Conservation (phyloP, 2,113 vertebrate species). For the Microcebus tavaratra region DNA sequence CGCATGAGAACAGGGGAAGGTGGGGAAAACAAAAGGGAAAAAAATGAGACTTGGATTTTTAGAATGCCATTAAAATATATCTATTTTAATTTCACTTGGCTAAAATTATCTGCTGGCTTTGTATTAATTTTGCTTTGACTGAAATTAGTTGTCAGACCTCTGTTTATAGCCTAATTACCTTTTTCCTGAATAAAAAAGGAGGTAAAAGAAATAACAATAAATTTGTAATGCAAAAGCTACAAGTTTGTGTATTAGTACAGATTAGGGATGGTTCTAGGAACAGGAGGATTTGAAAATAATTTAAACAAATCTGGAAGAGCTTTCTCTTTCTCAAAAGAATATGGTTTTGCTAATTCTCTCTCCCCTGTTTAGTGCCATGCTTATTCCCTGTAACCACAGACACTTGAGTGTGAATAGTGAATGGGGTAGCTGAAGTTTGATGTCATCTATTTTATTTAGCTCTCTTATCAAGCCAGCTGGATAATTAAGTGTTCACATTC, state of each 20-base stretch:
- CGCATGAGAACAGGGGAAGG: background rate
- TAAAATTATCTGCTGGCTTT: constrained; percentile 80
- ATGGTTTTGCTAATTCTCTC: background rate
- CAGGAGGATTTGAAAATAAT: constrained; percentile 11
- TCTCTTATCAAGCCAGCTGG: background rate
- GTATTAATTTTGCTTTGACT: constrained; percentile 83
- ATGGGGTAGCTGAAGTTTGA: background rate
- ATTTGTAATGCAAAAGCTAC: constrained; percentile 67
- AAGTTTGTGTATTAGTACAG: constrained; percentile 32
- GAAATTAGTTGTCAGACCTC: constrained; percentile 86
- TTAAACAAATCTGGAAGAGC: background rate
- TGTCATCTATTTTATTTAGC: background rate
- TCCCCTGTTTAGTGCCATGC: background rate
- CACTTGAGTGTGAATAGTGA: background rate
- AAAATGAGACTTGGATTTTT: constrained; percentile 48
- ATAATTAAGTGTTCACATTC: background rate
- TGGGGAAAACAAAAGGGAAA: background rate
- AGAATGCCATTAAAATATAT: constrained; percentile 82
- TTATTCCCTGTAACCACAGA: background rate
- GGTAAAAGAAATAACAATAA: constrained; percentile 80
- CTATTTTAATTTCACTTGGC: constrained; percentile 79
- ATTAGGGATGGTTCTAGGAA: constrained; percentile 22
- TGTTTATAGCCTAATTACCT: constrained; percentile 87
- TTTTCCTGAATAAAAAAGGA: constrained; percentile 42
- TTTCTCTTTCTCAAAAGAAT: constrained; percentile 19